A percentile compares a stretch with the other conserved stretches of the same genome.
These are phyloP conservation scores for Macrotus californicus DNA, from an alignment of 2,113 vertebrate genomes.

Conservation along the genomic window DNA sequence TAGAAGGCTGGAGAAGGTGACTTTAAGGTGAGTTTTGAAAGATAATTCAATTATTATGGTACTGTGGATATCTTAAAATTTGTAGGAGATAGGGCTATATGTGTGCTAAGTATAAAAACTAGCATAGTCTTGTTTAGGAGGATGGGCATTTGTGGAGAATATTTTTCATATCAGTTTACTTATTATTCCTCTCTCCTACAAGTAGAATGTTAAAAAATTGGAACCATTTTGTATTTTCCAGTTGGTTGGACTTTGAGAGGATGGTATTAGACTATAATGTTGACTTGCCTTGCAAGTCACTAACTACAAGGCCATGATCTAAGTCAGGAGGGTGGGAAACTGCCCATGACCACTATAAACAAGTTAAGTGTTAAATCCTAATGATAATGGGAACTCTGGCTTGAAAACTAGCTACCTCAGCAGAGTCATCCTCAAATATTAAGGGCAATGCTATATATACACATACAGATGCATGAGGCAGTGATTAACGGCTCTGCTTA, in stretches of 20 bases:
- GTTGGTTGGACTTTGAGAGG: neutral
- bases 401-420: slow-evolving; percentile 58
- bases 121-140: neutral
- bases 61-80: neutral
- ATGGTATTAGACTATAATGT: neutral
- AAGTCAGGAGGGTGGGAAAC: neutral
- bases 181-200: neutral
- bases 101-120: slow-evolving; percentile 8
- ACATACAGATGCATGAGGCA: neutral
- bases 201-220: neutral
- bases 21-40: slow-evolving; percentile 9
- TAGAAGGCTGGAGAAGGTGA: neutral
- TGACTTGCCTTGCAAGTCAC: neutral
- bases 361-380: slow-evolving; percentile 55
- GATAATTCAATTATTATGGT: neutral
- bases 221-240: neutral
- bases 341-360: slow-evolving; percentile 47
- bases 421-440: slow-evolving; percentile 50
- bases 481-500: slow-evolving; percentile 41
- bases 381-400: slow-evolving; percentile 51
- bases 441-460: slow-evolving; percentile 62
- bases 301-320: slow-evolving; percentile 27
- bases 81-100: neutral
- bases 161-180: neutral
- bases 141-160: neutral